Conservation (phyloP, 1,140 invertebrate genomes). For the Rhopalosiphum maidis region DNA sequence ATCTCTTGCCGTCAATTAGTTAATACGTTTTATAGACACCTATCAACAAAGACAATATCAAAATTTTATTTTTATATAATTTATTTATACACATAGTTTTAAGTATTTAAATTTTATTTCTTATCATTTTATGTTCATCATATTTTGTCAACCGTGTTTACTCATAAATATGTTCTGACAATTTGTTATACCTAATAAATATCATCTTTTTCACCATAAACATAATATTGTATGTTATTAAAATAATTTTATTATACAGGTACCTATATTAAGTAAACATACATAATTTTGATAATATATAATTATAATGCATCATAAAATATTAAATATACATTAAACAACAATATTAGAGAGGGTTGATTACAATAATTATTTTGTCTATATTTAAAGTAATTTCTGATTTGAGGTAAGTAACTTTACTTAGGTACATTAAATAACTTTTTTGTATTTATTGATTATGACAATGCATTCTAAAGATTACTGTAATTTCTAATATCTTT, state of each 20-base stretch:
- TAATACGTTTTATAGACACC: neutral
- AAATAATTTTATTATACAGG: neutral
- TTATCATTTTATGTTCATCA: slow-evolving; percentile 36
- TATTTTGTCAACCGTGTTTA: slow-evolving; percentile 2
- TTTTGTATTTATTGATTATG: too few relatives aligned
- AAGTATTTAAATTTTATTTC: slow-evolving; percentile 32
- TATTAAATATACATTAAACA: neutral
- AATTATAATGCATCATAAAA: neutral
- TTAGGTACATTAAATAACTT: too few relatives aligned
- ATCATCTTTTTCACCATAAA: slow-evolving; percentile 21
- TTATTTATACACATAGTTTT: slow-evolving; percentile 23
- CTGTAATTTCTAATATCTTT: too few relatives aligned
- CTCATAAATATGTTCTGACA: neutral
- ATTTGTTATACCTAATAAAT: slow-evolving; percentile 10
- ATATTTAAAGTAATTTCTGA: too few relatives aligned
- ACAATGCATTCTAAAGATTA: too few relatives aligned
- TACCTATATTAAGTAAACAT: neutral
- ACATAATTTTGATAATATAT: neutral
- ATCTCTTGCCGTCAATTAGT: slow-evolving; percentile 59
- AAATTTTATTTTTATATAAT: slow-evolving; percentile 10
- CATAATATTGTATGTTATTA: neutral
- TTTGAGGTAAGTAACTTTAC: too few relatives aligned
- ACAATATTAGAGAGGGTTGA: too few relatives aligned
- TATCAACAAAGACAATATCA: slow-evolving; percentile 24
- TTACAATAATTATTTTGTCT: too few relatives aligned